Base-by-base conservation (phyloP, 2,888 invertebrate species). In the Perdita meconis region DNA sequence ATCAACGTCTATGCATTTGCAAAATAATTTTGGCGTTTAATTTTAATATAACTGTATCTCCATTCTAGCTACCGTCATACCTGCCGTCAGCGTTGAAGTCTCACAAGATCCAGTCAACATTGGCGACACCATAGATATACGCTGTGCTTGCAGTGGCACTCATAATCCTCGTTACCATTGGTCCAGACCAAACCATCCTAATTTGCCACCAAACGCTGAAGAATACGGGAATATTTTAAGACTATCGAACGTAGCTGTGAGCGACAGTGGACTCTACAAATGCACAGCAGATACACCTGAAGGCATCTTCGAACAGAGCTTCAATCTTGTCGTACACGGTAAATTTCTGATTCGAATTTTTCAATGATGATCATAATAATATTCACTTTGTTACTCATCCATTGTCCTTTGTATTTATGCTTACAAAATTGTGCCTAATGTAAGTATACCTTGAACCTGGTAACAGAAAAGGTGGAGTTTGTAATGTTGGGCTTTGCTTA, bases 201-300 rank as follows among this genome's bases (percentile, higher is more conserved):
- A 90, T 1, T 89, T 96, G 22, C 95, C 95, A 0, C 89, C 93
- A 59, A 95, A 95, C 87, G 94, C 95, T 64, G 93, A 93, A 77
- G 94, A 94, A 24, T 92, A 93, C 51, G 95, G 94, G 26, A 93
- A 93, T 34, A 91, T 94, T 59, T 90, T 96, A 51, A 93, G 95
- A 78, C 94, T 96, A 60, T 92, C 91, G 1, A 93, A 94, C 78
- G 94, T 96, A 0, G 92, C 93, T 66, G 92, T 93, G 2, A 94
- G 94, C 67, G 95, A 97, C 91, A 94, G 94, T 34, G 96, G 96
- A 50, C 92, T 93, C 5, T 97, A 97, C 89, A 93, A 94, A 50
- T 97, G 97, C 88, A 94, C 94, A 70, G 96, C 95, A 0, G 90
- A 92, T 65, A 94, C 94, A 26, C 86, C 89, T 4, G 93, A 92